Conservation (phyloP, 2,888 invertebrate genomes). For the Noctua pronuba region DNA sequence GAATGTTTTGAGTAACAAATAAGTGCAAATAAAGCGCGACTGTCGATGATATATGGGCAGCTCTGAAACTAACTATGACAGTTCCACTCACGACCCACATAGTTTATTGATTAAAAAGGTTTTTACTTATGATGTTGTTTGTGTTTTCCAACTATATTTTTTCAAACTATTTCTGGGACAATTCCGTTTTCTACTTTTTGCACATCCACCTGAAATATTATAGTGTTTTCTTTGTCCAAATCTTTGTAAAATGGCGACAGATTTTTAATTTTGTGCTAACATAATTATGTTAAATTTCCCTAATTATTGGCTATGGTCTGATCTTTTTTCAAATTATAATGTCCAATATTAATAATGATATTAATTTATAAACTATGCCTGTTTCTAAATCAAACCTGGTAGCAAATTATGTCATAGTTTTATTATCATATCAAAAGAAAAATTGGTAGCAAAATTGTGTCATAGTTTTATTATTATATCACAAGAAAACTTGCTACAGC, state of each 20-base stretch:
- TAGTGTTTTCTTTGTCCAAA: not conserved
- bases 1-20: conserved; percentile 35
- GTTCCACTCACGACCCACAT: conserved; percentile 12
- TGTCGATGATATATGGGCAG: conserved; percentile 29
- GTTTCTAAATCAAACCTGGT: not conserved
- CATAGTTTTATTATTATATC: not conserved
- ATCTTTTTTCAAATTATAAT: not conserved
- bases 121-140: conserved; percentile 27
- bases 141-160: not conserved
- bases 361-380: too few relatives aligned
- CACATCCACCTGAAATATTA: not conserved
- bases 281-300: too few relatives aligned
- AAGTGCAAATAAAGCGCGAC: conserved; percentile 36
- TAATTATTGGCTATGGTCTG: not conserved
- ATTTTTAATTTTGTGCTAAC: not conserved
- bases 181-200: not conserved
- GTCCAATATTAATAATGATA: too few relatives aligned
- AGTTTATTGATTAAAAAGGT: conserved; percentile 26
- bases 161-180: not conserved
- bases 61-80: conserved; percentile 22
- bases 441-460: too few relatives aligned
- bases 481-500: conserved; percentile 4
- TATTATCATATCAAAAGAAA: not conserved
- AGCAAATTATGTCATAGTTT: too few relatives aligned
- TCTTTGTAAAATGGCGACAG: not conserved